Percentiles rank a stretch among this genome's conserved stretches.
Evolutionary conservation across 2,888 invertebrate species (phyloP).

Genomic region (Leptinotarsa juncta): DNA sequence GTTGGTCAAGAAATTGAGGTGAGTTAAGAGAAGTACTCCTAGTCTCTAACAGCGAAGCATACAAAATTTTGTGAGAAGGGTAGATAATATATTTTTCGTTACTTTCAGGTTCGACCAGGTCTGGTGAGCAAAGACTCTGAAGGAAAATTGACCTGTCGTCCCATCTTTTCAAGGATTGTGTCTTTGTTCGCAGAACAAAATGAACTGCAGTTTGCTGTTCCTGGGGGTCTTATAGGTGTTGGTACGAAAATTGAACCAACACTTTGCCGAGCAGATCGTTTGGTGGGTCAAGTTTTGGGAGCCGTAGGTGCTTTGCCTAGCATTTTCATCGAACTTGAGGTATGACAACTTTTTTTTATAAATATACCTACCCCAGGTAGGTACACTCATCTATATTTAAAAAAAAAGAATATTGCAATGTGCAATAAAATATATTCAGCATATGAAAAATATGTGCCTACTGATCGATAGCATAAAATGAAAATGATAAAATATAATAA

Average conservation of each 20-base stretch:
- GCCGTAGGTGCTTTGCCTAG: conserved; percentile 97
- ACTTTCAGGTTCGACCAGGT: conserved; percentile 82
- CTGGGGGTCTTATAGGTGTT: conserved; percentile 99
- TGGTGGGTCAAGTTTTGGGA: conserved; percentile 93
- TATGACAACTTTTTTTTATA: conserved; percentile 61
- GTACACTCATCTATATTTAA: too few relatives aligned
- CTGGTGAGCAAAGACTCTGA: conserved; percentile 97
- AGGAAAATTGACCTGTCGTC: conserved; percentile 94
- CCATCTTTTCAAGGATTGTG: conserved; percentile 96
- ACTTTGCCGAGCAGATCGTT: conserved; percentile 96
- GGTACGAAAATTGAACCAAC: conserved; percentile 99
- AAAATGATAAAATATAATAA: too few relatives aligned
- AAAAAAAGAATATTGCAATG: too few relatives aligned
- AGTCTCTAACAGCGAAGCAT: neutral
- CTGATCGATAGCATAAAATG: too few relatives aligned
- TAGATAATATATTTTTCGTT: neutral
- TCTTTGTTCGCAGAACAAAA: conserved; percentile 98
- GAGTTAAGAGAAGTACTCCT: conserved; percentile 21
- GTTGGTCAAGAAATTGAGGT: conserved; percentile 99
- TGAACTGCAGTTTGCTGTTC: conserved; percentile 97
- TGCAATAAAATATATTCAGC: too few relatives aligned
- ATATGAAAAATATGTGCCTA: too few relatives aligned
- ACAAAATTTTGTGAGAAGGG: too few relatives aligned
- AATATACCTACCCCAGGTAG: neutral
- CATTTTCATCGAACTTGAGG: conserved; percentile 97